phyloP scores from a whole-genome alignment of 2,888 invertebrate genomes.

The Acheta domesticus region DNA sequence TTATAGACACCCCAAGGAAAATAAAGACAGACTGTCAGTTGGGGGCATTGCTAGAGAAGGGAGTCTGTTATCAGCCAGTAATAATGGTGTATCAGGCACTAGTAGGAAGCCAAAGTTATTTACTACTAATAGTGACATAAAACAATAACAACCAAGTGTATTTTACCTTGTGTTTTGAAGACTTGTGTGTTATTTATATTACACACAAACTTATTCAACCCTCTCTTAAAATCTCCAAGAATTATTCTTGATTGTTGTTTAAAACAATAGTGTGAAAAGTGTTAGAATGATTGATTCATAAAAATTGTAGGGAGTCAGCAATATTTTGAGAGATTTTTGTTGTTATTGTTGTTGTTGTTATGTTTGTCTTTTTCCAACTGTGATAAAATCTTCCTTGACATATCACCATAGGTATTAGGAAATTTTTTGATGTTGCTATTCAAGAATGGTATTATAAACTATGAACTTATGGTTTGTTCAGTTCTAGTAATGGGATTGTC shows the following conservation, averaged over 20 bases:
- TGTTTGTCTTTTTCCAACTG: not conserved
- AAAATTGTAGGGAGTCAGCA: not conserved
- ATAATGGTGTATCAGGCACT: not conserved
- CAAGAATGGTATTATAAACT: no score
- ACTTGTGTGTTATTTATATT: not conserved
- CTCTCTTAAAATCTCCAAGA: no score
- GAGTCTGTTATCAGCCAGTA: not conserved
- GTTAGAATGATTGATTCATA: not conserved
- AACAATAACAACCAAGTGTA: not conserved
- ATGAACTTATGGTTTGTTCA: no score
- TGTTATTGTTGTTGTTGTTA: not conserved
- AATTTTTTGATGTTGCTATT: not conserved
- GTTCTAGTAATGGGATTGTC: no score
- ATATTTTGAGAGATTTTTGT: not conserved
- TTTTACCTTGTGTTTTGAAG: not conserved
- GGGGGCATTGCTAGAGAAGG: constrained; percentile 39
- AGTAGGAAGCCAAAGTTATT: not conserved
- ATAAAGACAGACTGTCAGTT: constrained; percentile 49
- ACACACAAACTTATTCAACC: no score
- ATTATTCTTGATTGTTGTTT: not conserved
- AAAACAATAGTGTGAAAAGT: not conserved
- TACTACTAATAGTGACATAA: constrained; percentile 1
- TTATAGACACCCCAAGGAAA: constrained; percentile 70
- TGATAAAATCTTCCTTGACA: constrained; percentile 2
- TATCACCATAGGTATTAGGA: not conserved